phyloP scores from a whole-genome alignment of 2,797 vertebrate genomes.

The Characodon lateralis region DNA sequence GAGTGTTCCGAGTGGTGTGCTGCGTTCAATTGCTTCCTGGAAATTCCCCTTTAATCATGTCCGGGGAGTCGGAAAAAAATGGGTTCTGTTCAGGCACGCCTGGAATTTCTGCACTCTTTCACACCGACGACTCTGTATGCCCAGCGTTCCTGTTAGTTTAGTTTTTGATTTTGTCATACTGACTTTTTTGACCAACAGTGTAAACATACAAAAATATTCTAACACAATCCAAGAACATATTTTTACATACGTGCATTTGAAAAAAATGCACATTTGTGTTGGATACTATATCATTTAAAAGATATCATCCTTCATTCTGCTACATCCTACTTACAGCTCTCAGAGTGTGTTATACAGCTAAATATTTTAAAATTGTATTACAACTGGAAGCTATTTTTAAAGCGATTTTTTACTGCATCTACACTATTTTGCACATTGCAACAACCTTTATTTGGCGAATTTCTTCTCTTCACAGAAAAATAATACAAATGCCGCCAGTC shows the following conservation, averaged over 20 bases:
- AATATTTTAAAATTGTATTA: not conserved
- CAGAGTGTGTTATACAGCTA: not conserved
- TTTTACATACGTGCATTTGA: not conserved
- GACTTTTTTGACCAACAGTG: not conserved
- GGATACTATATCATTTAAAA: not conserved
- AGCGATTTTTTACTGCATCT: not conserved
- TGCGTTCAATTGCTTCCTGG: conserved; percentile 51
- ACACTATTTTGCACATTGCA: not conserved
- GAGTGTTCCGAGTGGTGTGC: conserved; percentile 26
- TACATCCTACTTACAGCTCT: not conserved
- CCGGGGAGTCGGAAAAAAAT: conserved; percentile 33
- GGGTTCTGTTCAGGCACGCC: conserved; percentile 15
- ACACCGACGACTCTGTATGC: not conserved
- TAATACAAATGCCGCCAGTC: not conserved
- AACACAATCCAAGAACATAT: not conserved
- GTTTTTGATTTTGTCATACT: not conserved
- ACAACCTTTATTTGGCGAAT: no score
- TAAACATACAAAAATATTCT: not conserved
- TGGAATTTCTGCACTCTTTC: not conserved
- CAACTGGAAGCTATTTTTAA: not conserved
- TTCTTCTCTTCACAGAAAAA: not conserved
- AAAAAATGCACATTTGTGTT: not conserved
- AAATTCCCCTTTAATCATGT: not conserved
- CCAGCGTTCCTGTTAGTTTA: not conserved
- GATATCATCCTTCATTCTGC: not conserved